These are phyloP conservation scores for Tichodroma muraria DNA, from an alignment of 2,113 vertebrate species.

Conservation along the genomic window DNA sequence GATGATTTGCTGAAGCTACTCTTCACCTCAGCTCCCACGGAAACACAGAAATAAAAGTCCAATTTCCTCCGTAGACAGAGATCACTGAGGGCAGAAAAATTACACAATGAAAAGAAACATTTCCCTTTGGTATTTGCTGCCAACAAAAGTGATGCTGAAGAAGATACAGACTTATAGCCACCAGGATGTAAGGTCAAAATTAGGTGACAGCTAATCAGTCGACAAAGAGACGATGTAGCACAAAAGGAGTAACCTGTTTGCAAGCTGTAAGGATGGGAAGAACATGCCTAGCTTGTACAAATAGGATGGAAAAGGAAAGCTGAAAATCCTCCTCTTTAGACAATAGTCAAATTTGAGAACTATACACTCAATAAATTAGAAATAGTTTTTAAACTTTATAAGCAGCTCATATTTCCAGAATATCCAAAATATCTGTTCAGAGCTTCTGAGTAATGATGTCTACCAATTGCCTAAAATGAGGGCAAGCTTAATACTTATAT, in stretches of 20 bases:
- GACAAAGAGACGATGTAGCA: background rate
- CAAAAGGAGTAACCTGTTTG: background rate
- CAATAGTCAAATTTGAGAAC: background rate
- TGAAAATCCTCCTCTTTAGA: background rate
- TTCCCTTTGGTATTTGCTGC: background rate
- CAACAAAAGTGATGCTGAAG: background rate
- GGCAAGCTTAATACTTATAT: background rate
- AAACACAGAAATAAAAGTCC: conserved; percentile 33
- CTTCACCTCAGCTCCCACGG: conserved; percentile 28
- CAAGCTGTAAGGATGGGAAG: background rate
- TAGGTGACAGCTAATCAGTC: background rate
- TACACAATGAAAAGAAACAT: background rate
- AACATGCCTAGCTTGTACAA: background rate
- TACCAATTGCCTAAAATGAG: background rate
- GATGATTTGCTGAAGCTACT: conserved; percentile 19
- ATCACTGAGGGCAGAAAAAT: background rate
- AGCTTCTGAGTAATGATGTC: background rate
- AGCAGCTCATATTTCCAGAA: background rate
- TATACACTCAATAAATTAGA: background rate
- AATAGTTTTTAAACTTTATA: background rate
- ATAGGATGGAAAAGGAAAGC: background rate
- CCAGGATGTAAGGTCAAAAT: background rate
- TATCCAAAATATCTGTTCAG: background rate
- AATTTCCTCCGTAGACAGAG: background rate
- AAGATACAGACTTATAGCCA: background rate